Evolutionary conservation across 2,888 invertebrate genomes (phyloP), one percentile per base, ranked within the genome.

Genomic region (Cecidostiba fungosa): DNA sequence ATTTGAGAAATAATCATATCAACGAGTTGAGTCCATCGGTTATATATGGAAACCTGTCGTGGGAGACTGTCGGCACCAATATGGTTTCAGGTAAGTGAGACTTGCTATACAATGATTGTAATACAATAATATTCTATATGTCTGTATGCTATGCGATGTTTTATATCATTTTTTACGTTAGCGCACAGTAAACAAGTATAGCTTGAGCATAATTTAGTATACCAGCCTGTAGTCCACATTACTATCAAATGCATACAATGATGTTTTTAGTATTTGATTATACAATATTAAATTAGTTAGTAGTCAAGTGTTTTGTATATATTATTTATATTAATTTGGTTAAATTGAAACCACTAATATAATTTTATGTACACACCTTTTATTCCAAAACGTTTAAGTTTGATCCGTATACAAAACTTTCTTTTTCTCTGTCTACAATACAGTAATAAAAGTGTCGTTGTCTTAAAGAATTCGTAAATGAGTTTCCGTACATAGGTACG

Each of bases 51-150:
- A 98, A 98, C 93, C 96, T 96, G 89, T 97, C 97, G 36, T 98
- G 98, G 98, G 97, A 97, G 93, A 96, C 96, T 88, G 96, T 97
- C 88, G 98, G 98, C 19, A 98, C 98, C 6, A 97, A 97, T 91
- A 95, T 97, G 92, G 96, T 98, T 84, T 96, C 97, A 94, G 97
- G 97, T 97, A 93, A 94, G 94, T 89, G 72, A 39, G 23, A n/a
- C 1, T 26, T 26, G 12, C 10, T 62, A 3, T 8, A 26, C 6
- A 36, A 36, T 36, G 5, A 36, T 36, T 36, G 3, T 0, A 5
- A 36, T 36, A 36, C 6, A 36, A 8, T 6, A 8, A 36, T 36
- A n/a, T 6, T 8, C 5, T 36, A 5, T 36, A 8, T 36, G 8
- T 36, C 36, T 36, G 39, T 39, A 39, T 39, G 39, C 39, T 39